Evolutionary conservation across 2,113 vertebrate species (phyloP), one percentile per base, ranked within the genome.

Genomic region (Bombycilla garrulus): DNA sequence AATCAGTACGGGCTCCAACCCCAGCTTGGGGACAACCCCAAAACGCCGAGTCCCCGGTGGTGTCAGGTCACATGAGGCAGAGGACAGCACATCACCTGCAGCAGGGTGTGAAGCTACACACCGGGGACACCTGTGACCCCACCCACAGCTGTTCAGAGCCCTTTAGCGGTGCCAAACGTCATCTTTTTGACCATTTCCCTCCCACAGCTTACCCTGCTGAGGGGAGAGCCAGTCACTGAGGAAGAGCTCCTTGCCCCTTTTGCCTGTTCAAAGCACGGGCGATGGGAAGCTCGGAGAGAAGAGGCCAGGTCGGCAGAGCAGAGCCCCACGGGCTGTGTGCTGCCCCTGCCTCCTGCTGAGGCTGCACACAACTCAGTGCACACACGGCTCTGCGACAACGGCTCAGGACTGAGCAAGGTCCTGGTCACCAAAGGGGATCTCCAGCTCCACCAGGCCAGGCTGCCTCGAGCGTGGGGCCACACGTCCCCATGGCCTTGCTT

Each of bases 21-120:
- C 45, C 0, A 2, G 26, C n/a, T 24, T 4, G 5, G 74, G 61
- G 22, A 81, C 47, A 85, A 12, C 17, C 58, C n/a, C 26, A 17
- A 35, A 74, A 33, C 0, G 2, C 0, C 1, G 45, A 15, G 72
- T 50, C 7, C 33, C 15, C 0, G 0, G 44, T 0, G 7, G 12
- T 10, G 51, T 29, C 45, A 4, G 20, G 40, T 31, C 44, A 47
- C 31, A 23, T 2, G 2, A 16, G 70, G 54, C 47, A 42, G 44
- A 73, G 81, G 53, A 6, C 33, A 10, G 58, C 4, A 0, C 2
- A 12, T 48, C 5, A 0, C 76, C 84, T 2, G 4, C 80, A 65
- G 51, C 2, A 2, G 36, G 29, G 38, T 22, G 40, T 1, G 2
- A 81, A 76, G 48, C 11, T 9, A 20, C 13, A 54, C 35, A 38